These are phyloP conservation scores for Lottia scabra DNA, from an alignment of 2,888 invertebrate species.

Conservation along the genomic window DNA sequence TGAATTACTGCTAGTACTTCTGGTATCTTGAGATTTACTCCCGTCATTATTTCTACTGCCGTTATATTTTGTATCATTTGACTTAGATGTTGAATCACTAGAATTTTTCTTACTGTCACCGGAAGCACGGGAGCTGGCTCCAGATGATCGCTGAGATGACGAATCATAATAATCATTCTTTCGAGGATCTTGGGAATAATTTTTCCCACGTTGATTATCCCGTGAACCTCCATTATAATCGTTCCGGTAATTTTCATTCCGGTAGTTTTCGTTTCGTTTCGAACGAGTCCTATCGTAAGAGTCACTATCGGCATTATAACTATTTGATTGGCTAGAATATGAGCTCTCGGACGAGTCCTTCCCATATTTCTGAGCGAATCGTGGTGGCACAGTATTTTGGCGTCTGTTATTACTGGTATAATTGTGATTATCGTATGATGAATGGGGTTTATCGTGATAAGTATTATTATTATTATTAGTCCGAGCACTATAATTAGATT, in stretches of 20 bases:
- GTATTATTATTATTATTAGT: neutral
- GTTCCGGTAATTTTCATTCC: constrained; percentile 6
- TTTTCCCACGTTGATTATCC: constrained; percentile 8
- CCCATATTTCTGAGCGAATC: constrained; percentile 21
- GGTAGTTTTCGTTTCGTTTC: constrained; percentile 14
- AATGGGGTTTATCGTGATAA: neutral
- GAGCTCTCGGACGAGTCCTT: neutral
- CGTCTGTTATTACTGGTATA: constrained; percentile 14
- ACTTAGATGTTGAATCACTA: constrained; percentile 23
- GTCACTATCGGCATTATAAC: neutral
- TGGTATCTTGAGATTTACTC: constrained; percentile 19
- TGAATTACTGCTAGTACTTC: neutral
- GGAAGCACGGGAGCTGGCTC: neutral
- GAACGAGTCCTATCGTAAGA: constrained; percentile 2
- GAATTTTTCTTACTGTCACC: constrained; percentile 21
- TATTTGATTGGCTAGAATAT: neutral
- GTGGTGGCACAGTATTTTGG: constrained; percentile 16
- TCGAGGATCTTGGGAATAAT: constrained; percentile 26
- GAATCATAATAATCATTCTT: constrained; percentile 24
- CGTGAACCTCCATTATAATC: constrained; percentile 9
- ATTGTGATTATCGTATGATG: constrained; percentile 6
- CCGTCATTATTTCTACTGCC: constrained; percentile 24
- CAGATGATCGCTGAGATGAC: neutral
- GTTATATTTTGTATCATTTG: constrained; percentile 17
- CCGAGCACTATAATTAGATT: too few relatives aligned